Conservation (phyloP, 2,113 vertebrate species). For the Odobenus rosmarus region DNA sequence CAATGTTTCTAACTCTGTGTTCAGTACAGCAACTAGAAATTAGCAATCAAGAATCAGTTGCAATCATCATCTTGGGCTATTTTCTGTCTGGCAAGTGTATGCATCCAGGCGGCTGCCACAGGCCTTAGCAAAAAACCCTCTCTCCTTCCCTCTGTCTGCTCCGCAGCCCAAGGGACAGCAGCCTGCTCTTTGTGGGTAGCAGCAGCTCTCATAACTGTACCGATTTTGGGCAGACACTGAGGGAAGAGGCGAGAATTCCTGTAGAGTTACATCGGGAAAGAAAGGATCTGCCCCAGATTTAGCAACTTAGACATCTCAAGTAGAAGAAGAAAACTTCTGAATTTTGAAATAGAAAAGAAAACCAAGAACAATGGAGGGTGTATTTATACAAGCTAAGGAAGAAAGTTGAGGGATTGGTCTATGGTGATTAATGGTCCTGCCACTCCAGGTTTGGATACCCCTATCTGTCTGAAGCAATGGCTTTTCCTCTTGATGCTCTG, state of each 20-base stretch:
- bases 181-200: neutral
- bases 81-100: constrained; percentile 45
- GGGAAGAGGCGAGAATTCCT: constrained; percentile 47
- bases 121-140: constrained; percentile 36
- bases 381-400: neutral
- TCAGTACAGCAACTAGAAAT: constrained; percentile 32
- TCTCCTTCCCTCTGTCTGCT: neutral
- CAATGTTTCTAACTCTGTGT: constrained; percentile 24
- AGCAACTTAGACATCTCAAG: constrained; percentile 35
- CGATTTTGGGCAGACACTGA: constrained; percentile 61
- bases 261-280: neutral
- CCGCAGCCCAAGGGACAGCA: neutral
- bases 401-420: neutral
- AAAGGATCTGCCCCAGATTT: constrained; percentile 36
- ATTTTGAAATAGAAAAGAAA: neutral
- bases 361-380: neutral
- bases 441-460: neutral
- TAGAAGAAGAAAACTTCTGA: neutral
- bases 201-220: neutral
- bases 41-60: constrained; percentile 14
- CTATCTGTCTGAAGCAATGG: neutral
- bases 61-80: constrained; percentile 33
- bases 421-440: accelerated
- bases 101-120: neutral
- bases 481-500: neutral